phyloP scores from a whole-genome alignment of 35 echinoderm and acorn worm genomes.

The Lytechinus pictus region DNA sequence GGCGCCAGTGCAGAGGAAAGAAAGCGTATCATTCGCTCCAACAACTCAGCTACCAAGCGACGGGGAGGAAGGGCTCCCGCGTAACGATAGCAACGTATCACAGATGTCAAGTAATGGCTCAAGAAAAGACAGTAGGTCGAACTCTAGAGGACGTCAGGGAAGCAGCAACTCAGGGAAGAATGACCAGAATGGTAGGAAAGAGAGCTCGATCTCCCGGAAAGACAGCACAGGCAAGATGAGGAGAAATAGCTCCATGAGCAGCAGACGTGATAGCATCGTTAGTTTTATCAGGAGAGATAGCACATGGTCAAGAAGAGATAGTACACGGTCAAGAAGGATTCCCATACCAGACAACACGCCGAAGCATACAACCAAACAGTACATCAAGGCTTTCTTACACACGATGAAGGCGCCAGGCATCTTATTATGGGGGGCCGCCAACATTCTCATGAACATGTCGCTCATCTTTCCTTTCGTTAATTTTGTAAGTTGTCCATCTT shows the following conservation, averaged over 20 bases:
- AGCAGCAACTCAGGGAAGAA: slow-evolving; percentile 1
- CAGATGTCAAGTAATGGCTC: not conserved
- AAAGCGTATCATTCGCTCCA: not conserved
- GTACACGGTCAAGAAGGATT: slow-evolving; percentile 33
- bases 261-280: slow-evolving; percentile 1
- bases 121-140: slow-evolving; percentile 17
- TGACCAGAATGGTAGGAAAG: slow-evolving; percentile 11
- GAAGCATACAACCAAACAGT: slow-evolving; percentile 84
- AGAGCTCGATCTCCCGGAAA: not conserved
- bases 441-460: slow-evolving; percentile 92
- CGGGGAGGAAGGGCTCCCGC: not conserved
- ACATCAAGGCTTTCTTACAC: slow-evolving; percentile 76
- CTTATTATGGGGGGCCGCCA: slow-evolving; percentile 78
- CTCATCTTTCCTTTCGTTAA: slow-evolving; percentile 99
- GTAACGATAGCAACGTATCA: slow-evolving; percentile 27
- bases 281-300: slow-evolving; percentile 37
- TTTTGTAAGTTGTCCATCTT: slow-evolving; percentile 77
- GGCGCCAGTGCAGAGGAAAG: not conserved
- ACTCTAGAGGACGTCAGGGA: not conserved
- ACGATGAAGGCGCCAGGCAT: slow-evolving; percentile 85
- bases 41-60: not conserved
- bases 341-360: slow-evolving; percentile 57
- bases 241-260: slow-evolving; percentile 27
- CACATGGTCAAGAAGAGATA: not conserved
- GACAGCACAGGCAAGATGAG: slow-evolving; percentile 41